Evolutionary conservation across 2,888 invertebrate genomes (phyloP), one percentile per base, ranked within the genome.

Genomic region (Nasonia oneida): DNA sequence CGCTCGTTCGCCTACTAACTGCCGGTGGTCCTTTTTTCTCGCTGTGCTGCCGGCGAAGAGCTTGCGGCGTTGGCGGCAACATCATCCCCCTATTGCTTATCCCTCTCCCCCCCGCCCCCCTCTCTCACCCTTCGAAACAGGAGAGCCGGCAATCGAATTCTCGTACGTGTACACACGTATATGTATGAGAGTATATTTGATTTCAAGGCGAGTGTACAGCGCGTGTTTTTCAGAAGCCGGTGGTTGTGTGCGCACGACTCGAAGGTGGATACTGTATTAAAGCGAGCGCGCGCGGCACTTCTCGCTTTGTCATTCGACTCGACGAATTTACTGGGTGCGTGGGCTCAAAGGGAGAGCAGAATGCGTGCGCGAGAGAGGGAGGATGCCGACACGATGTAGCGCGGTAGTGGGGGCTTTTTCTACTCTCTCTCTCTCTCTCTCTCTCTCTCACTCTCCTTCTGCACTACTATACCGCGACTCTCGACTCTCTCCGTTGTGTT

Each of bases 231-330:
- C 83, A 77, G n/a, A 39, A 39, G 39, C 39, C 39, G n/a, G 29
- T 1, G 29, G 29, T 29, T 29, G 73, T 15, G 73, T 73, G 64
- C 83, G 29, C 39, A 42, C 74, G 70, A 33, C 42, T 57, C 75
- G 75, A 64, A 75, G 84, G 74, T 74, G 79, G 79, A 84, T 79
- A 67, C 74, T 57, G 61, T 74, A 57, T 50, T 37, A 61, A 42
- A 42, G n/a, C 47, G 47, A 47, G 47, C 47, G 57, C 57, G 57
- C 18, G 57, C 57, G 57, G 57, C 57, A 61, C 57, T 61, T 61
- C 57, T 61, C 81, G 81, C 86, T 83, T 86, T 86, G 86, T 86
- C 86, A 81, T 76, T 78, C 86, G 79, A 81, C 64, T 61, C 75
- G 61, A 15, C 71, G 74, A 73, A 73, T 64, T 57, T 47, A 29